These are phyloP conservation scores for Asarcornis scutulata DNA, from an alignment of 2,113 vertebrate species.

Conservation along the genomic window DNA sequence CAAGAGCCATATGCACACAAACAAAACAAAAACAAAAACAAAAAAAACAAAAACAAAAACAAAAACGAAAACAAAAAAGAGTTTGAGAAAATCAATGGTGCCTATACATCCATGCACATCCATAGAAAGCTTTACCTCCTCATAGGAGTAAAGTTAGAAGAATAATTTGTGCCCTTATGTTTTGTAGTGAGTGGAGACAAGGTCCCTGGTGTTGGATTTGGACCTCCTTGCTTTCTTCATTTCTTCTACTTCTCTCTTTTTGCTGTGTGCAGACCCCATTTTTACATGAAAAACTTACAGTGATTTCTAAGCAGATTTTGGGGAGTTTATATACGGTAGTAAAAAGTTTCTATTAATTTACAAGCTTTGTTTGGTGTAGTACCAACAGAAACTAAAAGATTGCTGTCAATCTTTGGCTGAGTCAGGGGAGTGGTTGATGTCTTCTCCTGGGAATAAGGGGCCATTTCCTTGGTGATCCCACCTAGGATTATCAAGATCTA, in stretches of 20 bases:
- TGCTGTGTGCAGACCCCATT: background rate
- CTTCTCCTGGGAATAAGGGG: background rate
- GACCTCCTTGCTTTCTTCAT: background rate
- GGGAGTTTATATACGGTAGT: background rate
- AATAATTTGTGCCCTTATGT: background rate
- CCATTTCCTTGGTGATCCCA: background rate
- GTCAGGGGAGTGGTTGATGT: background rate
- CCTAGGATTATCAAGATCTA: background rate
- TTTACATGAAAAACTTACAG: background rate
- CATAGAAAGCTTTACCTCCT: background rate
- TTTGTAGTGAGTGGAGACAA: background rate
- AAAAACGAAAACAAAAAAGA: too few species aligned
- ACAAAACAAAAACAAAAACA: background rate
- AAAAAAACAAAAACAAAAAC: too few species aligned
- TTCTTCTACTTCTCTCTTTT: background rate
- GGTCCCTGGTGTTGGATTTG: background rate
- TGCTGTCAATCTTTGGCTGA: background rate
- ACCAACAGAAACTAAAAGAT: background rate
- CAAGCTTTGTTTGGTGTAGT: background rate
- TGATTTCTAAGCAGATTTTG: background rate
- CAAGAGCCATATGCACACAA: background rate
- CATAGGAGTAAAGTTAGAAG: background rate
- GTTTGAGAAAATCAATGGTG: background rate
- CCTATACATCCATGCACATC: background rate
- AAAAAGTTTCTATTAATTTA: background rate